phyloP scores from a whole-genome alignment of 2,888 invertebrate genomes.

The Teinopalpus imperialis region DNA sequence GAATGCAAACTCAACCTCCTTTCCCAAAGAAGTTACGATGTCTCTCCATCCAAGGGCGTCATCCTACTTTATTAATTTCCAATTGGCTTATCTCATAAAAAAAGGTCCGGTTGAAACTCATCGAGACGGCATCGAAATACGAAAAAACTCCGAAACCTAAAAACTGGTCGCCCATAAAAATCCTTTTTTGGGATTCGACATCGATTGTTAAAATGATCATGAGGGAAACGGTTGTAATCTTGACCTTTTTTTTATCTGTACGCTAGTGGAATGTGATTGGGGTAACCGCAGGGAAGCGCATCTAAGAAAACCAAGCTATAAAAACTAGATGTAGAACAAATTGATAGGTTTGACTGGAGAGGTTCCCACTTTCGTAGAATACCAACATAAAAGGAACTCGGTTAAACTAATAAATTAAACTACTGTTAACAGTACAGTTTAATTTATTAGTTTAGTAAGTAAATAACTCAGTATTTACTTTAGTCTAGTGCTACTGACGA shows the following conservation, averaged over 20 bases:
- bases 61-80: constrained; percentile 43
- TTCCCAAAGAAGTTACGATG: constrained; percentile 50
- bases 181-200: constrained; percentile 18
- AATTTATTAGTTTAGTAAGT: no score
- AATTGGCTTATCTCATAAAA: constrained; percentile 27
- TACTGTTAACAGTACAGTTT: no score
- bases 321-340: no score
- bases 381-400: no score
- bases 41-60: constrained; percentile 53
- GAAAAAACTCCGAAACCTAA: constrained; percentile 8
- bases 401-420: no score
- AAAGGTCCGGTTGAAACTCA: constrained; percentile 20
- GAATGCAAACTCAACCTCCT: constrained; percentile 53
- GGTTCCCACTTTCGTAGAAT: no score
- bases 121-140: constrained; percentile 6
- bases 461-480: no score
- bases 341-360: no score
- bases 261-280: constrained; percentile 1
- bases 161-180: constrained; percentile 20
- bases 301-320: not conserved
- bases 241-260: constrained; percentile 17
- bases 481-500: no score
- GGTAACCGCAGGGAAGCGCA: not conserved
- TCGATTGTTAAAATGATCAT: constrained; percentile 18
- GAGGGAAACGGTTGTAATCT: constrained; percentile 17